Conservation (phyloP, 2,888 invertebrate species). For the Lycophotia porphyrea region DNA sequence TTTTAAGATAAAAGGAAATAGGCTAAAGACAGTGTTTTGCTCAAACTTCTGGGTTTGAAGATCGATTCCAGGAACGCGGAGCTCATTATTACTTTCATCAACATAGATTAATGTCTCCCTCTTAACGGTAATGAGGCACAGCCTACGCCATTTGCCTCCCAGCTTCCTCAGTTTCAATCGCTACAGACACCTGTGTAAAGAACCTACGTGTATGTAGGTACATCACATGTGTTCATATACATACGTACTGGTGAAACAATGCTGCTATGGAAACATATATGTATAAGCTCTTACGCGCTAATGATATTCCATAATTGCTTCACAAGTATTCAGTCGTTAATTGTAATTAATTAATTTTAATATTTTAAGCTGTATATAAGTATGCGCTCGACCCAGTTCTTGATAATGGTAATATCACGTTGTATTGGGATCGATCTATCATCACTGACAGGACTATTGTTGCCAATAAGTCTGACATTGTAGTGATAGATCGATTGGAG, state of each 20-base stretch:
- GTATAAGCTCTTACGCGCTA: conserved; percentile 18
- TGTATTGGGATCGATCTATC: no score
- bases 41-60: conserved; percentile 38
- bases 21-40: conserved; percentile 17
- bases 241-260: conserved; percentile 28
- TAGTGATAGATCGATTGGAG: no score
- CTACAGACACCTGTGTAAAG: conserved; percentile 55
- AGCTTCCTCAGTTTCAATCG: conserved; percentile 71
- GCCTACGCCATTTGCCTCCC: conserved; percentile 80
- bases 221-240: conserved; percentile 5
- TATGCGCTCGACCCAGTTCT: no score
- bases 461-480: no score
- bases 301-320: conserved; percentile 51
- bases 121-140: conserved; percentile 85
- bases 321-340: conserved; percentile 39
- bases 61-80: conserved; percentile 72
- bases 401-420: no score
- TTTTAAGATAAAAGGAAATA: not conserved
- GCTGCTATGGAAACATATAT: conserved; percentile 14
- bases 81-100: conserved; percentile 82
- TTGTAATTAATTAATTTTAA: conserved; percentile 34
- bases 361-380: conserved; percentile 19
- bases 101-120: conserved; percentile 83
- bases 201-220: conserved; percentile 2
- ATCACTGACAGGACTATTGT: no score